Conservation (phyloP, 1,140 invertebrate species). For the Galleria mellonella region DNA sequence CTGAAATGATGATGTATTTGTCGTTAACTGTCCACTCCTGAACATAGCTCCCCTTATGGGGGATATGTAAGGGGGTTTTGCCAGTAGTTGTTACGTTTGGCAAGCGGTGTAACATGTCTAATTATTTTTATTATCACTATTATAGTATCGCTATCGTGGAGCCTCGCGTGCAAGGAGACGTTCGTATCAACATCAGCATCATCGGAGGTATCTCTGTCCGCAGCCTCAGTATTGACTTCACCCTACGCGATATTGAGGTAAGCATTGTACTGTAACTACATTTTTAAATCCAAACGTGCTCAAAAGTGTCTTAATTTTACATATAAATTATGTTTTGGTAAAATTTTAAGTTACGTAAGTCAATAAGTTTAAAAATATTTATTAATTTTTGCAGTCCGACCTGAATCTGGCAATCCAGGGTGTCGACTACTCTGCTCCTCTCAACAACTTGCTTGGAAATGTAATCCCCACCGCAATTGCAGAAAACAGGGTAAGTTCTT, state of each 20-base stretch:
- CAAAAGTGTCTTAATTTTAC: too few species aligned
- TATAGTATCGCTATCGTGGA: constrained; percentile 21
- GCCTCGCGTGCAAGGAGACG: constrained; percentile 16
- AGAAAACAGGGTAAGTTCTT: neutral
- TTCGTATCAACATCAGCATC: constrained; percentile 31
- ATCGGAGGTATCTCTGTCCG: constrained; percentile 32
- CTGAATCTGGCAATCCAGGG: neutral
- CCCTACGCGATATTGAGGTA: constrained; percentile 23
- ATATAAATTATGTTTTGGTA: too few species aligned
- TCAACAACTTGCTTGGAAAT: constrained; percentile 7
- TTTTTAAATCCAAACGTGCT: too few species aligned
- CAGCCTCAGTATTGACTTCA: constrained; percentile 19
- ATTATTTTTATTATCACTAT: constrained; percentile 2
- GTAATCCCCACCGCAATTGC: constrained; percentile 1
- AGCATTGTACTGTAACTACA: constrained; percentile 5
- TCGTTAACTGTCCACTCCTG: too few species aligned
- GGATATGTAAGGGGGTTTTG: too few species aligned
- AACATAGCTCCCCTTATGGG: too few species aligned
- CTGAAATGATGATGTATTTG: too few species aligned
- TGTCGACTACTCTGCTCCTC: neutral
- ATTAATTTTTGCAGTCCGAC: constrained; percentile 7
- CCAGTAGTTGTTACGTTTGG: too few species aligned
- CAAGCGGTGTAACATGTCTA: neutral
- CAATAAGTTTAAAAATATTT: neutral
- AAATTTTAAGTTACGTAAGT: neutral